Evolutionary conservation across 1,140 invertebrate genomes (phyloP).

Genomic region (Aphelenchoides besseyi): DNA sequence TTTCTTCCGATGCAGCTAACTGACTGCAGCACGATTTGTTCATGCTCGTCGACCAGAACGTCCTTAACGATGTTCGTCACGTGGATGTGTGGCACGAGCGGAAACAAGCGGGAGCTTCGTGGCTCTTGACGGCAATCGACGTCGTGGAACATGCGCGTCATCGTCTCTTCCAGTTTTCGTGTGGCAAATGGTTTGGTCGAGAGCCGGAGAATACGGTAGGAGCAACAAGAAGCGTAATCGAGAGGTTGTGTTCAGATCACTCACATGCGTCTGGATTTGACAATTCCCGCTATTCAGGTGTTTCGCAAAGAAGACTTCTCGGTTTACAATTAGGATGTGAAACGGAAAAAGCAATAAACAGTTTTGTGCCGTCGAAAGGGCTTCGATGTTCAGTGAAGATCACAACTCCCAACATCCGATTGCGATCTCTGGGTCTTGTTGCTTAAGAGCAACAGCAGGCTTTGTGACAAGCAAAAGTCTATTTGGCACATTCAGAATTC

Average conservation of each 20-base stretch:
- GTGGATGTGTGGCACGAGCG: slow-evolving; percentile 35
- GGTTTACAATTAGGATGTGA: not conserved
- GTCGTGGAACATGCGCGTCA: slow-evolving; percentile 28
- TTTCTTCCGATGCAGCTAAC: not conserved
- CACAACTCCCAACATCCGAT: too few species aligned
- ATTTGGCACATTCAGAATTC: too few species aligned
- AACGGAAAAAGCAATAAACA: too few species aligned
- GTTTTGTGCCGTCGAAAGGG: too few species aligned
- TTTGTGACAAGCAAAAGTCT: too few species aligned
- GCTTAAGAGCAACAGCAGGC: too few species aligned
- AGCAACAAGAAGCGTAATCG: too few species aligned
- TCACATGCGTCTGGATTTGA: not conserved
- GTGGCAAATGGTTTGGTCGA: slow-evolving; percentile 29
- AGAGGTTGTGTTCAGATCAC: not conserved
- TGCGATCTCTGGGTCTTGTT: too few species aligned
- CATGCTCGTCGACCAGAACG: slow-evolving; percentile 36
- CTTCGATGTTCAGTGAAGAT: too few species aligned
- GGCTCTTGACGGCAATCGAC: slow-evolving; percentile 28
- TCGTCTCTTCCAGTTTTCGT: slow-evolving; percentile 29
- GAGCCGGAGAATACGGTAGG: too few species aligned
- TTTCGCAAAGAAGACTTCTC: not conserved
- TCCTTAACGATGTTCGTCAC: slow-evolving; percentile 11
- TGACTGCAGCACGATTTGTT: slow-evolving; percentile 26
- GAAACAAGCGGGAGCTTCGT: slow-evolving; percentile 1
- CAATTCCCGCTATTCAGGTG: not conserved